These are phyloP conservation scores for Neuroterus valhalla DNA, from an alignment of 1,140 invertebrate genomes.

Conservation along the genomic window DNA sequence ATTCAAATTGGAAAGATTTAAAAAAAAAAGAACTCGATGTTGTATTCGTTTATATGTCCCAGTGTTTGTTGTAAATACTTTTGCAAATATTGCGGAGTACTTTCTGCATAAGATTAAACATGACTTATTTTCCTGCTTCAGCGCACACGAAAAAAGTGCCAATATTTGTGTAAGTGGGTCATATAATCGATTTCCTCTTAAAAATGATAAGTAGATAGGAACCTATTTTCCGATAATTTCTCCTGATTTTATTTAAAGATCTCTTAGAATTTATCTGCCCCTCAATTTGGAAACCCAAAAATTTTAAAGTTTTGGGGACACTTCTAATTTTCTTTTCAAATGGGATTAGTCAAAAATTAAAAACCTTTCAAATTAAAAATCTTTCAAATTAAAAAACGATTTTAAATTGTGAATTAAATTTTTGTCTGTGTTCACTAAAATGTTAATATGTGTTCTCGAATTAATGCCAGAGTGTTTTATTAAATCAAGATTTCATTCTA, in stretches of 20 bases:
- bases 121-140: conserved; percentile 31
- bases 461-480: too few relatives aligned
- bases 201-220: conserved; percentile 23
- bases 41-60: conserved; percentile 5
- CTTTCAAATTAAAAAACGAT: too few relatives aligned
- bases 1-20: too few relatives aligned
- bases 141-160: conserved; percentile 42
- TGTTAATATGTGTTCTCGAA: too few relatives aligned
- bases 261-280: too few relatives aligned
- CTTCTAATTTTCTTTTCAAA: too few relatives aligned
- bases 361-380: too few relatives aligned
- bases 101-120: conserved; percentile 9
- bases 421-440: too few relatives aligned
- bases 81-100: conserved; percentile 22
- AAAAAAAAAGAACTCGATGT: conserved; percentile 5
- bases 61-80: conserved; percentile 12
- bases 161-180: conserved; percentile 42
- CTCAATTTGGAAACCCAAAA: too few relatives aligned
- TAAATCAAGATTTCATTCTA: neutral
- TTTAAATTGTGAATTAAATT: too few relatives aligned
- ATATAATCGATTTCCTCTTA: conserved; percentile 29
- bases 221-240: conserved; percentile 1
- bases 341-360: too few relatives aligned
- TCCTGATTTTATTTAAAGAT: conserved; percentile 31
- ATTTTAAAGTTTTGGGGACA: too few relatives aligned